phyloP scores from a whole-genome alignment of 2,888 invertebrate species.

The Campaea margaritaria region DNA sequence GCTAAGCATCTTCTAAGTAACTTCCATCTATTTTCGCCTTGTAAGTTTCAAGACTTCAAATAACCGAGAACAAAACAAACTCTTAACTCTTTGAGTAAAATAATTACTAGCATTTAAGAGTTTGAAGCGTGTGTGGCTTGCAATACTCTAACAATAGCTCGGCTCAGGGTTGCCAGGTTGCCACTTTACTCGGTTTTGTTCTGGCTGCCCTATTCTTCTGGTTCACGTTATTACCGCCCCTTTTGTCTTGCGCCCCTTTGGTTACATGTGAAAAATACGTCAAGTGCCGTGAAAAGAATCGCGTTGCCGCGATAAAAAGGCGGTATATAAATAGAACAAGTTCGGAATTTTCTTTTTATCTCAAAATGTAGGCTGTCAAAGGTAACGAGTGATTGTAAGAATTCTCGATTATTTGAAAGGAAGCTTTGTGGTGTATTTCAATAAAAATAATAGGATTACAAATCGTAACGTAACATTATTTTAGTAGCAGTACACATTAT shows the following conservation, averaged over 20 bases:
- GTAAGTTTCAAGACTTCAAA: not conserved
- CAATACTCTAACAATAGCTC: conserved; percentile 53
- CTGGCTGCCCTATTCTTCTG: conserved; percentile 67
- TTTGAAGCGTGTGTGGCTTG: conserved; percentile 31
- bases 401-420: conserved; percentile 4
- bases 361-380: conserved; percentile 3
- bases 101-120: conserved; percentile 34
- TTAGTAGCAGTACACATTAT: too few species aligned
- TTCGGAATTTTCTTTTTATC: conserved; percentile 16
- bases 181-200: conserved; percentile 78
- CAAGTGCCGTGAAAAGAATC: conserved; percentile 52
- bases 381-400: not conserved
- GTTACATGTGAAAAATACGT: conserved; percentile 63
- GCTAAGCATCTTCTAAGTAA: too few species aligned
- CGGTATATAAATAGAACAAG: conserved; percentile 29
- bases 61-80: conserved; percentile 26
- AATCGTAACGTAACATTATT: too few species aligned
- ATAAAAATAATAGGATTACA: too few species aligned
- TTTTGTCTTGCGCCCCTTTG: conserved; percentile 60
- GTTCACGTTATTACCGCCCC: conserved; percentile 70
- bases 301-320: conserved; percentile 34
- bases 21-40: too few species aligned
- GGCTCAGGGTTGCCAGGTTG: conserved; percentile 58
- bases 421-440: not conserved
- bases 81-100: conserved; percentile 32